Evolutionary conservation across 2,113 vertebrate species (phyloP).

Genomic region (Gadus chalcogrammus): DNA sequence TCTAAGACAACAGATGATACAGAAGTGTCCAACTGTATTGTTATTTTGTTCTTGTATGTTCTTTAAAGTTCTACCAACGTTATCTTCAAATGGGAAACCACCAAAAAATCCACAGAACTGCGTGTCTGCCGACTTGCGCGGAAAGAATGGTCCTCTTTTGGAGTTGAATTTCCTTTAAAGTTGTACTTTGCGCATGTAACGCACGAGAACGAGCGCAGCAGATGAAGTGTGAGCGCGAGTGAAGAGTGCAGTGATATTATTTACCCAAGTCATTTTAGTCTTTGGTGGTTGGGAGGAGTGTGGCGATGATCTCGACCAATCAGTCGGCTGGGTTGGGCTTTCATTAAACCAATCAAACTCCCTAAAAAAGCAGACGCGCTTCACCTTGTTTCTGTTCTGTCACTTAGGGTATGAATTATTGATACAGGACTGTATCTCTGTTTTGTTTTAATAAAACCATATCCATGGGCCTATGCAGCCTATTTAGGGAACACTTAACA

Average conservation of each 20-base stretch:
- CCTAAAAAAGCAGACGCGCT: slow-evolving; percentile 37
- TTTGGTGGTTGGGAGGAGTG: slow-evolving; percentile 67
- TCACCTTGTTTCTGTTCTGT: slow-evolving; percentile 29
- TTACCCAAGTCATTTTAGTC: slow-evolving; percentile 75
- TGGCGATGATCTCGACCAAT: slow-evolving; percentile 66
- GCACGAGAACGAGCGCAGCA: slow-evolving; percentile 41
- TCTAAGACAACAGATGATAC: slow-evolving; percentile 2
- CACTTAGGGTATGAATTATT: slow-evolving; percentile 50
- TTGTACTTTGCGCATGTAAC: slow-evolving; percentile 50
- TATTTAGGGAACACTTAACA: too few species aligned
- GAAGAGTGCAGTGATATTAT: slow-evolving; percentile 72
- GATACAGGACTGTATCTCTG: slow-evolving; percentile 20
- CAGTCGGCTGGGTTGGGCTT: slow-evolving; percentile 66
- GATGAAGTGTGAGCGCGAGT: slow-evolving; percentile 39
- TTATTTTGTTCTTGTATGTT: slow-evolving; percentile 34
- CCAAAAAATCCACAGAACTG: background rate
- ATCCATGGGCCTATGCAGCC: too few species aligned
- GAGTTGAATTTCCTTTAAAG: slow-evolving; percentile 41
- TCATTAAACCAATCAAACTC: slow-evolving; percentile 62
- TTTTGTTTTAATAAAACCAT: too few species aligned
- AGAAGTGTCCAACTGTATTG: background rate
- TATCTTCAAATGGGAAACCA: slow-evolving; percentile 28
- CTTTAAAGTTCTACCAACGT: slow-evolving; percentile 42
- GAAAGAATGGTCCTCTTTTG: slow-evolving; percentile 29
- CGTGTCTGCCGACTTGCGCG: background rate